phyloP scores from a whole-genome alignment of 2,888 invertebrate genomes.

The Drosophila infuscata region DNA sequence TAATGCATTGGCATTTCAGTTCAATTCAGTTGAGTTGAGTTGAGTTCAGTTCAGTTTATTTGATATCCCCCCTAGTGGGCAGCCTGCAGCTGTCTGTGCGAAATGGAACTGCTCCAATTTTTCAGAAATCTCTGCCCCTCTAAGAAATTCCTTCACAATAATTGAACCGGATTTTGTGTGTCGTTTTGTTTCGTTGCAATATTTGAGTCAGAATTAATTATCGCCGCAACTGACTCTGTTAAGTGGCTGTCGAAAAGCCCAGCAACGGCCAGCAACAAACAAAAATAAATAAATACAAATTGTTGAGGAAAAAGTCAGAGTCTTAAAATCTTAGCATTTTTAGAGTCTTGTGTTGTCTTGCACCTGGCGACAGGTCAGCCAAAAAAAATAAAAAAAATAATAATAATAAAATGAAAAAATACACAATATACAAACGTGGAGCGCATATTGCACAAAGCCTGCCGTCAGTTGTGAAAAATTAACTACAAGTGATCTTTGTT shows the following conservation, averaged over 20 bases:
- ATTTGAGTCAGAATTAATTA: slow-evolving; percentile 72
- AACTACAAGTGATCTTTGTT: slow-evolving; percentile 72
- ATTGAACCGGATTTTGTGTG: slow-evolving; percentile 70
- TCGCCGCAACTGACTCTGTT: slow-evolving; percentile 63
- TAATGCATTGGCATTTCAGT: slow-evolving; percentile 56
- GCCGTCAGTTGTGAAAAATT: slow-evolving; percentile 78
- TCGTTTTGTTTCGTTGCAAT: slow-evolving; percentile 37
- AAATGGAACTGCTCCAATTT: slow-evolving; percentile 77
- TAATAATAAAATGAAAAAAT: slow-evolving; percentile 1
- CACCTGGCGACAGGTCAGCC: slow-evolving; percentile 75
- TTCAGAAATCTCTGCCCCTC: slow-evolving; percentile 51
- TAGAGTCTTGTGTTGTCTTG: slow-evolving; percentile 61
- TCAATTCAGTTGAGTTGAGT: slow-evolving; percentile 16
- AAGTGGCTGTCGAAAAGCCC: slow-evolving; percentile 74
- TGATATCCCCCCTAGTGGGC: slow-evolving; percentile 26
- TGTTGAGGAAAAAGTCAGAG: slow-evolving; percentile 63
- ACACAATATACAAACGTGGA: slow-evolving; percentile 38
- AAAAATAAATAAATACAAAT: slow-evolving; percentile 18
- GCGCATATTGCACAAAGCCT: slow-evolving; percentile 75
- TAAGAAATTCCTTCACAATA: slow-evolving; percentile 64
- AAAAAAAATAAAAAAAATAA: slow-evolving; percentile 32
- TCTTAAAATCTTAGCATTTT: slow-evolving; percentile 60
- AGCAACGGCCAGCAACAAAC: slow-evolving; percentile 24
- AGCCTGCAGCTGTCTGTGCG: slow-evolving; percentile 59
- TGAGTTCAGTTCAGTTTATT: slow-evolving; percentile 24